A percentile compares a stretch with the other conserved stretches of the same genome.
Conservation (phyloP, 2,888 invertebrate species). For the Isotomurus palustris region DNA sequence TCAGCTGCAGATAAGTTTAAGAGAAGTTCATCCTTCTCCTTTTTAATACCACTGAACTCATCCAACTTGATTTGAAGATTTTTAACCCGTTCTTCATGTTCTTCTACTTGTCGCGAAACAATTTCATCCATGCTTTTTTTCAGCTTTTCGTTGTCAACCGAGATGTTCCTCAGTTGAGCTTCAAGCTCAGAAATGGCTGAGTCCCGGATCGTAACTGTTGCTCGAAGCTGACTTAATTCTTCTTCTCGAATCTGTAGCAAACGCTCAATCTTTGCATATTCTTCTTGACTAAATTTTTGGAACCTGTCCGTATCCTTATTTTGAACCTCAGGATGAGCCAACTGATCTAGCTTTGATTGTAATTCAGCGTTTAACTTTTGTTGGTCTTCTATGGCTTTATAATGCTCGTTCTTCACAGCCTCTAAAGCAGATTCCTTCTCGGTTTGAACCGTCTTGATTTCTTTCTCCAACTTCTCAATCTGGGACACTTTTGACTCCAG, state of each 20-base stretch:
- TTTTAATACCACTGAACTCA: background rate
- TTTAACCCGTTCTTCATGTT: background rate
- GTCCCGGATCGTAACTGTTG: conserved; percentile 8
- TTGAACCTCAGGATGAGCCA: background rate
- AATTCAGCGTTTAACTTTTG: conserved; percentile 2
- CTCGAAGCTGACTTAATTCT: conserved; percentile 23
- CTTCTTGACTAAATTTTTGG: conserved; percentile 67
- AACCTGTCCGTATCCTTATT: too few species aligned
- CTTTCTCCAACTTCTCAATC: too few species aligned
- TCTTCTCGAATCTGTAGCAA: conserved; percentile 39
- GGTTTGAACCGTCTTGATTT: too few species aligned
- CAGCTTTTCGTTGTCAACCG: conserved; percentile 4
- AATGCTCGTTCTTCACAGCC: too few species aligned
- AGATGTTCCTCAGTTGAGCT: background rate
- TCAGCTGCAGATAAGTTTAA: too few species aligned
- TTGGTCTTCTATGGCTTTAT: background rate
- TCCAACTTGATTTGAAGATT: background rate
- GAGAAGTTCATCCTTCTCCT: too few species aligned
- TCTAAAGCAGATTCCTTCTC: too few species aligned
- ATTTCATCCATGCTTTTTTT: conserved; percentile 10
- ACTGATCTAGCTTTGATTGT: background rate
- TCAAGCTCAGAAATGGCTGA: conserved; percentile 9
- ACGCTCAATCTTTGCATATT: conserved; percentile 71
- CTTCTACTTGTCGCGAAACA: background rate
- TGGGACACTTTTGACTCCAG: too few species aligned